A percentile compares a stretch with the other conserved stretches of the same genome.
These are phyloP conservation scores for Galeruca laticollis DNA, from an alignment of 2,888 invertebrate species.

Conservation along the genomic window DNA sequence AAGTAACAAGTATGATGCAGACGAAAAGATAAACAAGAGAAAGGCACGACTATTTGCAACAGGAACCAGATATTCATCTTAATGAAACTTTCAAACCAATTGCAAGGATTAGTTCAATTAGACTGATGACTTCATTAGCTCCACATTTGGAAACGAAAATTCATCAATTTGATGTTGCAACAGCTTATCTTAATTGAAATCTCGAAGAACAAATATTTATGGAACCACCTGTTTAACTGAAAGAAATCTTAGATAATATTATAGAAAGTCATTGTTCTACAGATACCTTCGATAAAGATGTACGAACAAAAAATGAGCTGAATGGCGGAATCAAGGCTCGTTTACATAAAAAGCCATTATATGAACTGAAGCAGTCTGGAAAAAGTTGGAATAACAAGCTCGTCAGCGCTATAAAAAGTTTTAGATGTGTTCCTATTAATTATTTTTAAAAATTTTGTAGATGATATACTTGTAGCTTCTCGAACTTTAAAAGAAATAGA, in stretches of 20 bases:
- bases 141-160: constrained; percentile 34
- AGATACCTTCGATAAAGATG: too few species aligned
- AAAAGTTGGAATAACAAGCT: constrained; percentile 18
- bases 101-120: too few species aligned
- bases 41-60: constrained; percentile 19
- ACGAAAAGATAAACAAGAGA: constrained; percentile 44
- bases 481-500: too few species aligned
- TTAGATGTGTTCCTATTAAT: too few species aligned
- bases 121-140: constrained; percentile 36
- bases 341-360: neutral
- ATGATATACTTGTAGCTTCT: too few species aligned
- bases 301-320: neutral
- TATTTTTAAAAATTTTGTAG: too few species aligned
- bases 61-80: constrained; percentile 26
- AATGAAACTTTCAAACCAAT: constrained; percentile 28
- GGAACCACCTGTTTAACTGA: constrained; percentile 35
- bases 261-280: too few species aligned
- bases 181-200: constrained; percentile 42
- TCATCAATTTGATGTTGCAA: constrained; percentile 39
- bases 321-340: neutral
- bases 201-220: constrained; percentile 43
- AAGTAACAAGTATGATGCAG: constrained; percentile 47
- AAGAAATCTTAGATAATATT: too few species aligned
- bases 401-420: too few species aligned
- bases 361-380: constrained; percentile 13